Evolutionary conservation across 2,888 invertebrate species (phyloP).

Genomic region (Prosopocoilus inquinatus): DNA sequence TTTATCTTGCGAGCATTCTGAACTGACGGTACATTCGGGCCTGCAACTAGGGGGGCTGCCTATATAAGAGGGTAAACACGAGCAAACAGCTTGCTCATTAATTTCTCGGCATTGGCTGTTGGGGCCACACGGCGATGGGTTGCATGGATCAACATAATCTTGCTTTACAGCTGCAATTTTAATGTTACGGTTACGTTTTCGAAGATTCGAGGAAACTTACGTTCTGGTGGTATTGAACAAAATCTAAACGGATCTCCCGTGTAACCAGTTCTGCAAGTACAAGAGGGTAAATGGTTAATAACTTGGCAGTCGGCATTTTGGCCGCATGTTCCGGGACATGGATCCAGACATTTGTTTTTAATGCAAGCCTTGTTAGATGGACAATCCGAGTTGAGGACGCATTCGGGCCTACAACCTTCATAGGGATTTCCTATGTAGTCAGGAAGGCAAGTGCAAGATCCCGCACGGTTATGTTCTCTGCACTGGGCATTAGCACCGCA

Average conservation of each 20-base stretch:
- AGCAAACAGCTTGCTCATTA: slow-evolving; percentile 56
- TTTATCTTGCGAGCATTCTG: slow-evolving; percentile 70
- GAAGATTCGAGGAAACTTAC: slow-evolving; percentile 24
- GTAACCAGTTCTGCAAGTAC: slow-evolving; percentile 63
- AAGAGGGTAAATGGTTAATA: slow-evolving; percentile 68
- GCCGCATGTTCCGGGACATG: slow-evolving; percentile 78
- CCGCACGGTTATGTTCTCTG: slow-evolving; percentile 60
- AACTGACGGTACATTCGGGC: slow-evolving; percentile 76
- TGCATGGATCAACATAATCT: slow-evolving; percentile 58
- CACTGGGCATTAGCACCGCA: slow-evolving; percentile 71
- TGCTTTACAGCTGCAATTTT: slow-evolving; percentile 53
- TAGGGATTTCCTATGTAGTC: slow-evolving; percentile 77
- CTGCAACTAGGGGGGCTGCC: slow-evolving; percentile 67
- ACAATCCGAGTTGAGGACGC: slow-evolving; percentile 70
- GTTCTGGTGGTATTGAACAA: slow-evolving; percentile 44
- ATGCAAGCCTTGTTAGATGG: slow-evolving; percentile 70
- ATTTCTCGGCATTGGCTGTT: slow-evolving; percentile 75
- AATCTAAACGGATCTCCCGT: slow-evolving; percentile 64
- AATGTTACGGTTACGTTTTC: not conserved
- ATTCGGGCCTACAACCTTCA: slow-evolving; percentile 75
- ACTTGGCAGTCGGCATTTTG: slow-evolving; percentile 73
- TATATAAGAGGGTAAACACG: slow-evolving; percentile 50
- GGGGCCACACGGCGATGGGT: slow-evolving; percentile 73
- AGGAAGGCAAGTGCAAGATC: slow-evolving; percentile 67
- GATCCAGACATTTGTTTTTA: slow-evolving; percentile 73